These are phyloP conservation scores for Drosophila buzzatii DNA, from an alignment of 2,888 invertebrate species.

Conservation along the genomic window DNA sequence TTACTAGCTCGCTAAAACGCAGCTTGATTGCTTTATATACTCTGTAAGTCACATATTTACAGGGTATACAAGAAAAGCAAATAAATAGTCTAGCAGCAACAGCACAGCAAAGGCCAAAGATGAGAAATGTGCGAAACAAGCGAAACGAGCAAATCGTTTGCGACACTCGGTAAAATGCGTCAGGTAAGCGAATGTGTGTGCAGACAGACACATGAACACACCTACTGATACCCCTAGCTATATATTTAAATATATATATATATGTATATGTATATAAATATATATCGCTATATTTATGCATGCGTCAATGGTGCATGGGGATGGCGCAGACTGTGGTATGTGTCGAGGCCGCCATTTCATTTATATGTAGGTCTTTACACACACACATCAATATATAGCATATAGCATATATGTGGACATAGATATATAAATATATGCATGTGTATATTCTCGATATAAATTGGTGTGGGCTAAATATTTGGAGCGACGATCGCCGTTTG, in stretches of 20 bases:
- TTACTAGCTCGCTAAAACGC: too few relatives aligned
- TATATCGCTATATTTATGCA: slow-evolving; percentile 19
- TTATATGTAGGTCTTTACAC: slow-evolving; percentile 43
- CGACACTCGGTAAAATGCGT: slow-evolving; percentile 71
- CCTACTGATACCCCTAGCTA: slow-evolving; percentile 8
- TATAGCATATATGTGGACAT: not conserved
- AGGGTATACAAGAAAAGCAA: slow-evolving; percentile 37
- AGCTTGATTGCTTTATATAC: not conserved
- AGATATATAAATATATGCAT: not conserved
- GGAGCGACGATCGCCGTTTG: slow-evolving; percentile 27
- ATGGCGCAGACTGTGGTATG: slow-evolving; percentile 28
- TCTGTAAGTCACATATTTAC: not conserved
- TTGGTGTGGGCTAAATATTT: slow-evolving; percentile 28
- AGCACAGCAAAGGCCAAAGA: slow-evolving; percentile 53
- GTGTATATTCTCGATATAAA: not conserved
- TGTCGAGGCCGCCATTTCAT: slow-evolving; percentile 52
- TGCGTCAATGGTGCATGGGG: slow-evolving; percentile 42
- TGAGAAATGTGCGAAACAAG: slow-evolving; percentile 73
- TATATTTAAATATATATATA: not conserved
- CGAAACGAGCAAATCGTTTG: slow-evolving; percentile 64
- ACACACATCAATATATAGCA: slow-evolving; percentile 15
- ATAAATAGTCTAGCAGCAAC: slow-evolving; percentile 4
- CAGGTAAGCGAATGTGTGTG: slow-evolving; percentile 50
- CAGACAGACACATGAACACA: not conserved
- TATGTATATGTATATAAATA: slow-evolving; percentile 1